phyloP scores from a whole-genome alignment of 1,140 invertebrate species.

The Drosophila kikkawai region DNA sequence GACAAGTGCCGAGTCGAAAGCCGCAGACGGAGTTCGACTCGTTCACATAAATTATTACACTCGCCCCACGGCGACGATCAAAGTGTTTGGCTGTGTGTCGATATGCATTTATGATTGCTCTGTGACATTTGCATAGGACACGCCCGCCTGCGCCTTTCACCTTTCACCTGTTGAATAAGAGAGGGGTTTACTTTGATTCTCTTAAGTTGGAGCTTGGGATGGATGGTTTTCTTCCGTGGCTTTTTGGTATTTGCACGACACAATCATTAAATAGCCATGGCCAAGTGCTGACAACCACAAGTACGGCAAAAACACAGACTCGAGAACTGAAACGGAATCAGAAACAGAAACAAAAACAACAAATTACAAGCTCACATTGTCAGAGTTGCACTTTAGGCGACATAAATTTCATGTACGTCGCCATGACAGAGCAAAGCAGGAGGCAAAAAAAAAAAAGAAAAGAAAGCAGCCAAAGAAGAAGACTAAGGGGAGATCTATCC shows the following conservation, averaged over 20 bases:
- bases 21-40: constrained; percentile 60
- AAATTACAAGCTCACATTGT: constrained; percentile 83
- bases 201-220: constrained; percentile 4
- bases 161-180: constrained; percentile 37
- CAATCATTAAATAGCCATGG: constrained; percentile 82
- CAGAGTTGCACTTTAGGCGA: constrained; percentile 81
- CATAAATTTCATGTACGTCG: constrained; percentile 79
- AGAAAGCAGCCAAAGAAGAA: constrained; percentile 21
- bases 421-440: constrained; percentile 31
- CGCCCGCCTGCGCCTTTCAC: constrained; percentile 11
- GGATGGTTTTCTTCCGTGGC: constrained; percentile 19
- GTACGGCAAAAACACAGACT: constrained; percentile 25
- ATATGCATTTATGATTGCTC: constrained; percentile 80
- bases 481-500: background rate
- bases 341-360: constrained; percentile 55
- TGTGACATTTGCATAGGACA: constrained; percentile 67
- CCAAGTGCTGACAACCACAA: constrained; percentile 75
- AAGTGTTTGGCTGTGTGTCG: constrained; percentile 55
- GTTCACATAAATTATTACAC: constrained; percentile 78
- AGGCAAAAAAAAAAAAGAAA: background rate
- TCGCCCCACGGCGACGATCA: constrained; percentile 39
- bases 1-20: constrained; percentile 78
- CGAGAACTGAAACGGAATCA: constrained; percentile 1
- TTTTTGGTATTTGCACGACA: constrained; percentile 76
- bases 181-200: constrained; percentile 22